Percentiles rank a stretch among this genome's conserved stretches.
phyloP scores from a whole-genome alignment of 2,888 invertebrate species.

The Oligia latruncula region DNA sequence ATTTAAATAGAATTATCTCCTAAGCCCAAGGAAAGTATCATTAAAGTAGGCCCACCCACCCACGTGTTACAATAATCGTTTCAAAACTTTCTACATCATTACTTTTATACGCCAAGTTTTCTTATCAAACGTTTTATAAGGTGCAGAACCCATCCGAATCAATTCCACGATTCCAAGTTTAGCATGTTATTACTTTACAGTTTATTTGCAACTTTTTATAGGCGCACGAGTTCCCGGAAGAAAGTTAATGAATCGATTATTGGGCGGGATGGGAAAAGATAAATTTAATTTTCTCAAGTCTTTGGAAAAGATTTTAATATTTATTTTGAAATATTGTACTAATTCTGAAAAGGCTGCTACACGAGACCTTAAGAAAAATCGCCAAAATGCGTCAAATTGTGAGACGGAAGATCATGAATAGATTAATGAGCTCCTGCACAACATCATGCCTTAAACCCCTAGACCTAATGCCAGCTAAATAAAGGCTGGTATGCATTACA shows the following conservation, averaged over 20 bases:
- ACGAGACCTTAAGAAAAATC: not conserved
- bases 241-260: conserved; percentile 28
- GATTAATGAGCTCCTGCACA: not conserved
- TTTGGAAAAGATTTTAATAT: conserved; percentile 4
- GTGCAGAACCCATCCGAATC: conserved; percentile 52
- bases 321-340: not conserved
- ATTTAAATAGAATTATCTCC: conserved; percentile 22
- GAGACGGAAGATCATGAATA: not conserved
- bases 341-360: not conserved
- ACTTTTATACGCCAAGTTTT: conserved; percentile 59
- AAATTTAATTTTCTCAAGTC: conserved; percentile 2
- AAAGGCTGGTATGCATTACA: not conserved
- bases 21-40: conserved; percentile 15
- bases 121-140: conserved; percentile 56
- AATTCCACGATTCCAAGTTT: conserved; percentile 48
- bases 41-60: conserved; percentile 6
- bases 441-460: too few species aligned
- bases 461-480: not conserved
- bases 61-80: conserved; percentile 52
- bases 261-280: not conserved
- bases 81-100: conserved; percentile 59
- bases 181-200: conserved; percentile 48
- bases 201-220: conserved; percentile 38
- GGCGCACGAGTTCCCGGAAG: conserved; percentile 7
- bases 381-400: not conserved